phyloP scores from a whole-genome alignment of 2,113 vertebrate species.

The Antigone vipio region DNA sequence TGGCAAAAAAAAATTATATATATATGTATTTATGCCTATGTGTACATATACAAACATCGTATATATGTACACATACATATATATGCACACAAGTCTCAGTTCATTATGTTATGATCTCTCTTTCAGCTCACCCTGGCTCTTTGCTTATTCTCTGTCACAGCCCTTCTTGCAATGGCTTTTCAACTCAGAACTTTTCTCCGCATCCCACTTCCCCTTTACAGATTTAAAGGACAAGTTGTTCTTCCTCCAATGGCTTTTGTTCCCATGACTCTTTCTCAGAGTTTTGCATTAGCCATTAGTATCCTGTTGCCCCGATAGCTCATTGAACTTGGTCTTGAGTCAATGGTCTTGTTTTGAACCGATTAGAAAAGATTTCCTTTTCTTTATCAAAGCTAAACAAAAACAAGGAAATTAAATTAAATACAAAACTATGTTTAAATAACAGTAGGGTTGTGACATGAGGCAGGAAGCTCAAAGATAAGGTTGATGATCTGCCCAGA shows the following conservation, averaged over 20 bases:
- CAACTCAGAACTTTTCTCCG: background rate
- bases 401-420: conserved; percentile 71
- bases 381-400: conserved; percentile 68
- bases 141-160: background rate
- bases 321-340: conserved; percentile 50
- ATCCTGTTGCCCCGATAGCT: conserved; percentile 57
- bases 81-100: background rate
- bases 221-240: conserved; percentile 20
- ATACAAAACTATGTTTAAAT: conserved; percentile 41
- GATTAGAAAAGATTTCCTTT: conserved; percentile 70
- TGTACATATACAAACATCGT: background rate
- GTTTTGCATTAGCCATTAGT: conserved; percentile 25
- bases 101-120: background rate
- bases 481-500: conserved; percentile 46
- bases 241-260: conserved; percentile 23
- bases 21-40: background rate
- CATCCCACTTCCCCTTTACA: background rate
- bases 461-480: conserved; percentile 66
- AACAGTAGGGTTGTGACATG: conserved; percentile 47
- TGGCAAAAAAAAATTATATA: background rate
- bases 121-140: background rate
- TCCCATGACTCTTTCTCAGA: conserved; percentile 58
- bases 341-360: conserved; percentile 48
- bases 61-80: too few relatives aligned
- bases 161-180: background rate